These are phyloP conservation scores for Orientallactaga sibirica DNA, from an alignment of 2,797 vertebrate genomes.

Conservation along the genomic window DNA sequence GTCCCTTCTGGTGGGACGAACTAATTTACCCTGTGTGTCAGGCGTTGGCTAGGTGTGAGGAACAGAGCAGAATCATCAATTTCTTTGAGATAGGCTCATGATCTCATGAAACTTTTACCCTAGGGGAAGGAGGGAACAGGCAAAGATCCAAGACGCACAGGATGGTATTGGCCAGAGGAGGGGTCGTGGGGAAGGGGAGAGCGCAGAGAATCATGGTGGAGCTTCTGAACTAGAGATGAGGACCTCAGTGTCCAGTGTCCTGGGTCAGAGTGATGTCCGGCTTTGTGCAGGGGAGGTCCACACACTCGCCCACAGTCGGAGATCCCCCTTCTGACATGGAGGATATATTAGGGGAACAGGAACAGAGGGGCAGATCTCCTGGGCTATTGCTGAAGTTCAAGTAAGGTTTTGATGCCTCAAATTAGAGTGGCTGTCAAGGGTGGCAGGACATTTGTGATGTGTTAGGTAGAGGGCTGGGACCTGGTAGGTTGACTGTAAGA, in stretches of 20 bases:
- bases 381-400: neutral
- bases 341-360: neutral
- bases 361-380: too few relatives aligned
- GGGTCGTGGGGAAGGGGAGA: neutral
- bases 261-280: neutral
- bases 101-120: neutral
- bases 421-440: too few relatives aligned
- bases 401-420: neutral
- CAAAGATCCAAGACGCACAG: neutral
- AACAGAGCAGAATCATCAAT: neutral
- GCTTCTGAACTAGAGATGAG: neutral
- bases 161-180: neutral
- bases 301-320: fast-evolving
- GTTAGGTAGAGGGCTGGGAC: neutral
- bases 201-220: fast-evolving
- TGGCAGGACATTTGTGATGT: fast-evolving
- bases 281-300: neutral
- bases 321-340: fast-evolving
- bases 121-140: neutral
- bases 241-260: neutral
- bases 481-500: neutral
- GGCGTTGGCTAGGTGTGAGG: neutral
- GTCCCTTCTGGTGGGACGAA: neutral
- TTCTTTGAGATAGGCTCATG: neutral
- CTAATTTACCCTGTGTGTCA: neutral